These are phyloP conservation scores for Zaprionus tsacasi DNA, from an alignment of 1,140 invertebrate genomes.

Conservation along the genomic window DNA sequence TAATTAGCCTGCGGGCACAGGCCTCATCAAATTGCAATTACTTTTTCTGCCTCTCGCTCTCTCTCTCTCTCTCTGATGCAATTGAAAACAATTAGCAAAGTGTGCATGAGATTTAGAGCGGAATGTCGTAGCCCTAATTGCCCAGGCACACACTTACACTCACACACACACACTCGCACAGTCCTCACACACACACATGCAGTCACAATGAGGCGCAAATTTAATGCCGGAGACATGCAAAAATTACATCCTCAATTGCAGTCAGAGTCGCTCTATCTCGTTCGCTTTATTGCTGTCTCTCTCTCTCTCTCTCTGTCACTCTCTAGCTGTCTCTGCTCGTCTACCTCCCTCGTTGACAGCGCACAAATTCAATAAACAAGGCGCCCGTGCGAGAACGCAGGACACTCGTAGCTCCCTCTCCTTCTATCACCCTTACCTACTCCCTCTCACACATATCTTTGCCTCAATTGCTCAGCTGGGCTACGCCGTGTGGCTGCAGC, in stretches of 20 bases:
- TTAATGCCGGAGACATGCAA: constrained; percentile 81
- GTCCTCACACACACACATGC: background rate
- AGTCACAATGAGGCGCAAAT: constrained; percentile 53
- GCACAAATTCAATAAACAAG: constrained; percentile 78
- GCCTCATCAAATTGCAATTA: constrained; percentile 66
- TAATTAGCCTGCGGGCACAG: constrained; percentile 58
- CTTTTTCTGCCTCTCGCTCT: constrained; percentile 40
- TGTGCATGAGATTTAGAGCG: constrained; percentile 79
- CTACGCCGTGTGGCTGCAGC: constrained; percentile 37
- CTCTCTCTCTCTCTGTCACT: background rate
- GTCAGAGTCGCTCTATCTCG: constrained; percentile 12
- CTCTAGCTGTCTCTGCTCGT: background rate
- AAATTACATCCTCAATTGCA: constrained; percentile 80
- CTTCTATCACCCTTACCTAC: background rate
- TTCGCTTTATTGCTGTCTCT: background rate
- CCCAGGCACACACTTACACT: constrained; percentile 43
- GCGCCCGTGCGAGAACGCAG: constrained; percentile 60
- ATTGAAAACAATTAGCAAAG: constrained; percentile 81
- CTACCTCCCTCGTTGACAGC: constrained; percentile 34
- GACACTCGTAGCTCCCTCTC: constrained; percentile 15
- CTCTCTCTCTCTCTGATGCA: constrained; percentile 52
- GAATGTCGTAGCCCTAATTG: constrained; percentile 80
- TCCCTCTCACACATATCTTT: background rate
- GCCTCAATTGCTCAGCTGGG: background rate
- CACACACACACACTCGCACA: background rate